phyloP scores from a whole-genome alignment of 2,113 vertebrate species.

The Syrrhaptes paradoxus region DNA sequence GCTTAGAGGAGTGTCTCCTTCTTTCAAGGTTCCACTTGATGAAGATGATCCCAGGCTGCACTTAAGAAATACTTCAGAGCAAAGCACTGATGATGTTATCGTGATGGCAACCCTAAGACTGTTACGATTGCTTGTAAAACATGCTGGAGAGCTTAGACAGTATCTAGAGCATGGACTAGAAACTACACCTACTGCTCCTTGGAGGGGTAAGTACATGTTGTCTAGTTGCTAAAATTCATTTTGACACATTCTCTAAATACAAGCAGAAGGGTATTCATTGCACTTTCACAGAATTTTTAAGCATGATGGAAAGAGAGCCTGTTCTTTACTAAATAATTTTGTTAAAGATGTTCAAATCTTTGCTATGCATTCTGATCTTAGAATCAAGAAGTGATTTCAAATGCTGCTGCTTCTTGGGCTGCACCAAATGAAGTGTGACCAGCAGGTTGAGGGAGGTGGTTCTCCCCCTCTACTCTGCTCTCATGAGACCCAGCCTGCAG shows the following conservation, averaged over 20 bases:
- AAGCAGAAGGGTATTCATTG: not conserved
- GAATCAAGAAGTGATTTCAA: not conserved
- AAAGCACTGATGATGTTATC: slow-evolving; percentile 96
- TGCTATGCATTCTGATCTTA: not conserved
- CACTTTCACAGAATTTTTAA: not conserved
- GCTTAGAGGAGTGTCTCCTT: not conserved
- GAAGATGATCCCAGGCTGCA: slow-evolving; percentile 91
- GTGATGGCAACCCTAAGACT: slow-evolving; percentile 96
- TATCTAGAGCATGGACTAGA: slow-evolving; percentile 93
- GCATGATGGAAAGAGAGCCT: not conserved
- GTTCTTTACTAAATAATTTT: not conserved
- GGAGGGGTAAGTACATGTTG: slow-evolving; percentile 83
- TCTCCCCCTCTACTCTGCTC: too few species aligned
- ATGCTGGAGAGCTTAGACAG: slow-evolving; percentile 94
- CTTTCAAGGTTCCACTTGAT: slow-evolving; percentile 83
- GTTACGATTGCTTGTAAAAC: slow-evolving; percentile 92
- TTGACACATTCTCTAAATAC: not conserved
- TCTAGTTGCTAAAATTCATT: not conserved
- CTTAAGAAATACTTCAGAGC: slow-evolving; percentile 82
- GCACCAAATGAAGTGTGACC: too few species aligned
- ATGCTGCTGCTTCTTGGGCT: too few species aligned
- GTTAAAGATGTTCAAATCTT: not conserved
- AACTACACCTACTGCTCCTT: slow-evolving; percentile 94
- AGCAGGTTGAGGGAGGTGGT: too few species aligned
- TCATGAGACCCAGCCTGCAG: too few species aligned